Evolutionary conservation across 2,113 vertebrate genomes (phyloP).

Genomic region (Microcebus lehilahytsara): DNA sequence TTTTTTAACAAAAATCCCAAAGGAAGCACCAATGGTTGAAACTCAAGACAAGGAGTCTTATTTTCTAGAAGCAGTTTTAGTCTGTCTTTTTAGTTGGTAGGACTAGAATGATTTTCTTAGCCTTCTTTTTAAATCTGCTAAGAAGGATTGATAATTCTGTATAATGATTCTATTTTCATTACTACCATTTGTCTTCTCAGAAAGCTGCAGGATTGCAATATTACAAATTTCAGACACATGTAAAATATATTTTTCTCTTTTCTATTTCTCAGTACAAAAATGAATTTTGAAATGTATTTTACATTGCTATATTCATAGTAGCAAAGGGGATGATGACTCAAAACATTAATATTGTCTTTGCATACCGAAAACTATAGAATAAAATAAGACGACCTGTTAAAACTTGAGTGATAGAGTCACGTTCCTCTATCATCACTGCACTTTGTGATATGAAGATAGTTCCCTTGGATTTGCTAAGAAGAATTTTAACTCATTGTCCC

Average conservation of each 20-base stretch:
- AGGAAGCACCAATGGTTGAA: background rate
- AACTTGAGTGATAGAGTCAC: background rate
- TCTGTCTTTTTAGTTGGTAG: background rate
- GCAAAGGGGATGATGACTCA: background rate
- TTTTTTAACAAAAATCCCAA: background rate
- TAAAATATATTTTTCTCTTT: background rate
- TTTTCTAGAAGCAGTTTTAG: background rate
- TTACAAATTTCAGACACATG: background rate
- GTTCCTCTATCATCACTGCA: accelerated
- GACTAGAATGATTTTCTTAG: background rate
- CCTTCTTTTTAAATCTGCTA: background rate
- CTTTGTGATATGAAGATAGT: background rate
- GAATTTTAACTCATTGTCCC: background rate
- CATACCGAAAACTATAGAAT: background rate
- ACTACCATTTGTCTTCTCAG: background rate
- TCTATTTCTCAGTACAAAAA: background rate
- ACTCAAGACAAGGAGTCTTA: background rate
- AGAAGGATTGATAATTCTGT: background rate
- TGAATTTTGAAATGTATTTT: background rate
- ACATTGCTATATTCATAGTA: background rate
- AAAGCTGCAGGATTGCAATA: background rate
- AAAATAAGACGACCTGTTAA: background rate
- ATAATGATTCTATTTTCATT: background rate
- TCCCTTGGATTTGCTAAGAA: background rate
- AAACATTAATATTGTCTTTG: background rate